phyloP scores from a whole-genome alignment of 2,888 invertebrate species.

The Neoitamus cyanurus region DNA sequence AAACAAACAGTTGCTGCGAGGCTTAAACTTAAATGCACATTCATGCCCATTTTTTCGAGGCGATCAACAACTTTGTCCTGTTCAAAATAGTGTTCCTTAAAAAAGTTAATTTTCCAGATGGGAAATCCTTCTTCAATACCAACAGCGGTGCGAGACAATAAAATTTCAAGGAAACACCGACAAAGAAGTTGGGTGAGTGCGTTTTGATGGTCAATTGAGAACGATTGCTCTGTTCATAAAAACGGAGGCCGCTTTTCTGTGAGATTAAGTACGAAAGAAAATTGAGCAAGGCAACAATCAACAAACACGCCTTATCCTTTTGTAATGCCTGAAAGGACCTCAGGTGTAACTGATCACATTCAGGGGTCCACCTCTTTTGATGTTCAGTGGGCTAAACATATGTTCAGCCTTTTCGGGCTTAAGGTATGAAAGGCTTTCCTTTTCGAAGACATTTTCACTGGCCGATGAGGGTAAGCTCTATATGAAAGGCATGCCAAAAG shows the following conservation, averaged over 20 bases:
- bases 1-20: background rate
- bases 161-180: background rate
- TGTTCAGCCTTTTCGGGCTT: background rate
- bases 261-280: constrained; percentile 18
- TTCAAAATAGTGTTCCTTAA: background rate
- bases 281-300: constrained; percentile 32
- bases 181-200: background rate
- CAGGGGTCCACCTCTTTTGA: background rate
- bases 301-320: constrained; percentile 20
- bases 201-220: constrained; percentile 29
- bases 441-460: background rate
- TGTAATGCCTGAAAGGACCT: constrained; percentile 1
- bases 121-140: background rate
- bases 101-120: constrained; percentile 34
- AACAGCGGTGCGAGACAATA: background rate
- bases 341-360: constrained; percentile 15
- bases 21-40: background rate
- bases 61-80: background rate
- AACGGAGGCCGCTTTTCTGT: background rate
- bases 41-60: background rate
- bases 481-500: background rate
- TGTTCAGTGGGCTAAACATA: background rate
- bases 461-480: background rate
- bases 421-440: background rate
- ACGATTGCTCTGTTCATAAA: constrained; percentile 7